These are phyloP conservation scores for Danionella dracula DNA, from an alignment of 2,797 vertebrate genomes.

Conservation along the genomic window DNA sequence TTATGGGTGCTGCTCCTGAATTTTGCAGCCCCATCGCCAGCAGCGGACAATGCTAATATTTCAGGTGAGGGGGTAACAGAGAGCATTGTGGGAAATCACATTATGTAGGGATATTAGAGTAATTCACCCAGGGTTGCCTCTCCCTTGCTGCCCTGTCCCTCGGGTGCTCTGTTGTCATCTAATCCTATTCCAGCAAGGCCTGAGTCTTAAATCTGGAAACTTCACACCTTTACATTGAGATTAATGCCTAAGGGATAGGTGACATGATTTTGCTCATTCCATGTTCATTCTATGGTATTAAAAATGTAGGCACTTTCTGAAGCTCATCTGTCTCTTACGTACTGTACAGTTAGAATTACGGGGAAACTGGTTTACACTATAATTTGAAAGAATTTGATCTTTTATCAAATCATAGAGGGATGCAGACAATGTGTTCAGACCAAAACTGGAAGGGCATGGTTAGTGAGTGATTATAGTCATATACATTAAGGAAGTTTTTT, in stretches of 20 bases:
- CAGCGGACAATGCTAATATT: slow-evolving; percentile 16
- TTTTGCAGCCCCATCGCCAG: slow-evolving; percentile 14
- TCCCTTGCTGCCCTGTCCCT: slow-evolving; percentile 15
- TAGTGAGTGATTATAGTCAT: too few relatives aligned
- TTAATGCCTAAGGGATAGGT: slow-evolving; percentile 20
- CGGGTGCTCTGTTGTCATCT: slow-evolving; percentile 18
- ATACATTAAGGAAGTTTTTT: too few relatives aligned
- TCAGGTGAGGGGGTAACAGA: slow-evolving; percentile 26
- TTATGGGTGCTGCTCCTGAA: slow-evolving; percentile 33
- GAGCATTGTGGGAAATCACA: slow-evolving; percentile 7
- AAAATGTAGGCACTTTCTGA: slow-evolving; percentile 8
- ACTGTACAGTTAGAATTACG: not conserved
- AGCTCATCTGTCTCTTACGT: not conserved
- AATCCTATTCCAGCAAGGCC: slow-evolving; percentile 9
- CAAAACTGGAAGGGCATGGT: too few relatives aligned
- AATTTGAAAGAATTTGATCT: not conserved
- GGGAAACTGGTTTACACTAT: not conserved
- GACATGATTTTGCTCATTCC: slow-evolving; percentile 11
- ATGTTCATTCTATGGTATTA: slow-evolving; percentile 1
- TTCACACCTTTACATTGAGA: slow-evolving; percentile 30
- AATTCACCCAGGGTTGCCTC: slow-evolving; percentile 12
- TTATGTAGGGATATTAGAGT: slow-evolving; percentile 31
- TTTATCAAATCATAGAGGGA: too few relatives aligned
- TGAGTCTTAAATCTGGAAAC: slow-evolving; percentile 3
- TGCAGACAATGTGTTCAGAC: too few relatives aligned